A percentile compares a stretch with the other conserved stretches of the same genome.
Conservation (phyloP, 2,888 invertebrate species). For the Sphaerolaimus hirsutus region DNA sequence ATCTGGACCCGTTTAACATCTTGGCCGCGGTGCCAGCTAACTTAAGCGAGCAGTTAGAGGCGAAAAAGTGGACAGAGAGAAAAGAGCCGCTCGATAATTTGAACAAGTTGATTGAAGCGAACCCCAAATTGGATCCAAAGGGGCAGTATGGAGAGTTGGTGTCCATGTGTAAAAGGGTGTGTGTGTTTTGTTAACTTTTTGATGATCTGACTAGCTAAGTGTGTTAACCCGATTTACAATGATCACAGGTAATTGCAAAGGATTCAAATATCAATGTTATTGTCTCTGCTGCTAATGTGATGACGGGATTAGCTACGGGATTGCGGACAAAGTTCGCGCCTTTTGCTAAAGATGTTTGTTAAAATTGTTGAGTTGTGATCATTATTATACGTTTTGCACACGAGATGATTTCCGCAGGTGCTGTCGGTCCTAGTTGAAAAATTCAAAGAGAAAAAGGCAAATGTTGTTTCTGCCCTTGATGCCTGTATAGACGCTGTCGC, state of each 20-base stretch:
- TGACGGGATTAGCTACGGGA: slow-evolving; percentile 56
- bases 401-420: too few relatives aligned
- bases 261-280: slow-evolving; percentile 84
- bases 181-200: neutral
- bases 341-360: slow-evolving; percentile 47
- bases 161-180: neutral
- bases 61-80: neutral
- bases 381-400: too few relatives aligned
- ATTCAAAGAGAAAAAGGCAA: slow-evolving; percentile 84
- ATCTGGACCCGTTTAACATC: neutral
- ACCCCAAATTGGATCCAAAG: neutral
- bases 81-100: neutral
- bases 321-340: slow-evolving; percentile 61
- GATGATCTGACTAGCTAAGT: too few relatives aligned
- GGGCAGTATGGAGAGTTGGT: neutral
- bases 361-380: too few relatives aligned
- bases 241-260: slow-evolving; percentile 67
- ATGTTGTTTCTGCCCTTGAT: slow-evolving; percentile 57
- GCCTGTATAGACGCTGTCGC: slow-evolving; percentile 75
- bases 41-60: neutral
- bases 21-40: neutral
- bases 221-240: too few relatives aligned
- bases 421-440: slow-evolving; percentile 55
- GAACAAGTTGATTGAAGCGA: neutral
- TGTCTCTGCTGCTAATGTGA: slow-evolving; percentile 54